phyloP scores from a whole-genome alignment of 2,797 vertebrate genomes.

The Gymnothorax reevesii region DNA sequence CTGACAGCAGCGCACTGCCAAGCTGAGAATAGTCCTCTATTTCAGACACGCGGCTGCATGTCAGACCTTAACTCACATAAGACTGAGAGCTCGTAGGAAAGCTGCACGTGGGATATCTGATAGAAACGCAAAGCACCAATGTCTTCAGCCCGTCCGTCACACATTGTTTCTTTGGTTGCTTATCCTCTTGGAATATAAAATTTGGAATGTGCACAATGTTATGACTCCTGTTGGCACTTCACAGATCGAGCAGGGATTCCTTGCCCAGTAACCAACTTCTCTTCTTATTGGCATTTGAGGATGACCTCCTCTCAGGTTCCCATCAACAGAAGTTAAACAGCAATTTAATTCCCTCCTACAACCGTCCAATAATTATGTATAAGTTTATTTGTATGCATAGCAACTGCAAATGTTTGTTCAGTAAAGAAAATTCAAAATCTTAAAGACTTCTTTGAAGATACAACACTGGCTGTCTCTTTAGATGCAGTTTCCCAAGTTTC shows the following conservation, averaged over 20 bases:
- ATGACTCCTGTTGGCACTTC: neutral
- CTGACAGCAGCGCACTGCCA: neutral
- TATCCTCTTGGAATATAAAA: neutral
- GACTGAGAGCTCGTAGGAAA: neutral
- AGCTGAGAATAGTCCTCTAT: constrained; percentile 23
- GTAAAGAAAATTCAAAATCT: neutral
- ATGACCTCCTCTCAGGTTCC: neutral
- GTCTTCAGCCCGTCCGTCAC: neutral
- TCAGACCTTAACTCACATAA: neutral
- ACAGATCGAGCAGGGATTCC: neutral
- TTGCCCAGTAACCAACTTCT: neutral
- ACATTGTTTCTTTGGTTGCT: neutral
- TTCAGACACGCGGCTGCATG: constrained; percentile 1
- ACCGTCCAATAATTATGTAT: neutral
- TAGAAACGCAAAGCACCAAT: neutral
- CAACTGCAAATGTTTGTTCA: neutral
- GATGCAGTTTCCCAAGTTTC: neutral
- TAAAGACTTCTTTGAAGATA: neutral
- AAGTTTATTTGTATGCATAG: neutral
- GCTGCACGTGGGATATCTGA: neutral
- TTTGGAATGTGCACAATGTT: constrained; percentile 14
- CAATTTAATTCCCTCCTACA: neutral
- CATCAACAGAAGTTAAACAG: neutral
- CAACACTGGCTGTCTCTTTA: neutral
- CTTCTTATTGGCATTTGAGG: neutral